phyloP scores from a whole-genome alignment of 2,888 invertebrate genomes.

The Muschampia plurimacula region DNA sequence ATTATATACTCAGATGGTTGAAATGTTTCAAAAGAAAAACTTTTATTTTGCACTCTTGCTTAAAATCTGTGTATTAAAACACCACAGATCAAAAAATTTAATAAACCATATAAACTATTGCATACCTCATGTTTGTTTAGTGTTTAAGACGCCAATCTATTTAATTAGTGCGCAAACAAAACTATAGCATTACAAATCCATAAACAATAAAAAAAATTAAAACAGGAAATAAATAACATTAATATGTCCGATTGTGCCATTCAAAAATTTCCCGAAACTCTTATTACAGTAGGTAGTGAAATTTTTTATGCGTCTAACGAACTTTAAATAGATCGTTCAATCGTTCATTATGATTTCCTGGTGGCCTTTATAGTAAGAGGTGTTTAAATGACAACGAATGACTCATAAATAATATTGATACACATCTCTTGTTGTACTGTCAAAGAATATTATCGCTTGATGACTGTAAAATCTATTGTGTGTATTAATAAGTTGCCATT shows the following conservation, averaged over 20 bases:
- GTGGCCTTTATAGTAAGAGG: slow-evolving; percentile 46
- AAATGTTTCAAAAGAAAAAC: too few species aligned
- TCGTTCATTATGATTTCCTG: slow-evolving; percentile 35
- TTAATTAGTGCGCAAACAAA: background rate
- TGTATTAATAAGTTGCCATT: background rate
- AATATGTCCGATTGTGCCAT: background rate
- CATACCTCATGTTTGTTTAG: too few species aligned
- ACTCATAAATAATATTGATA: slow-evolving; percentile 23
- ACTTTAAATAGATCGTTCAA: slow-evolving; percentile 26
- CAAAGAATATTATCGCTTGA: slow-evolving; percentile 6
- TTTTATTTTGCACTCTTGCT: too few species aligned
- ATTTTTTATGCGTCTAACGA: slow-evolving; percentile 21
- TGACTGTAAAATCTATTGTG: background rate
- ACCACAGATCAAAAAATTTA: too few species aligned
- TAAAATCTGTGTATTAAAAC: too few species aligned
- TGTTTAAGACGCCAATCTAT: background rate
- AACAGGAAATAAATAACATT: background rate
- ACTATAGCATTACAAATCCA: background rate
- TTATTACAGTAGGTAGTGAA: background rate
- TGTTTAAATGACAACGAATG: slow-evolving; percentile 35
- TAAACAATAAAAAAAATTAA: slow-evolving; percentile 3
- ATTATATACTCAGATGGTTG: too few species aligned
- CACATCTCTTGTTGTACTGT: background rate
- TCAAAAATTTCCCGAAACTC: background rate
- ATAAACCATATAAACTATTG: too few species aligned